Conservation (phyloP, 2,113 vertebrate genomes). For the Hemicordylus capensis region DNA sequence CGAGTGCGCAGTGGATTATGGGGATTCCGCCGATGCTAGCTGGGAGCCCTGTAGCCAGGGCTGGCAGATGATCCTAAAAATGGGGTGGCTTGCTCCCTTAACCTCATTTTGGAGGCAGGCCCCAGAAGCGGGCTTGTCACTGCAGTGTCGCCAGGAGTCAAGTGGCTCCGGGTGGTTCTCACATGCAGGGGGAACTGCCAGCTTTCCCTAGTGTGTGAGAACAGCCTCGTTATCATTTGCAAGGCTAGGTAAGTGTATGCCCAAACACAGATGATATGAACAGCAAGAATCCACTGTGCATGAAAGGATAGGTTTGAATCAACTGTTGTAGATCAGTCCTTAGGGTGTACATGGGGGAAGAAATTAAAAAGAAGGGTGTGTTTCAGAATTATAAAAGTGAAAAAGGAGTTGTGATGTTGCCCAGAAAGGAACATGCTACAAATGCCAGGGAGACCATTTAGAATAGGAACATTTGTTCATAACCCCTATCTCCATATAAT, state of each 20-base stretch:
- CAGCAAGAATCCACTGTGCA: neutral
- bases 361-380: neutral
- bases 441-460: neutral
- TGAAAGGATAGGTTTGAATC: neutral
- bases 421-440: slow-evolving; percentile 15
- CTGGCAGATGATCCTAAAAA: no score
- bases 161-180: no score
- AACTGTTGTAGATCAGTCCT: neutral
- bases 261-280: neutral
- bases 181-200: no score
- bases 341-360: neutral
- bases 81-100: no score
- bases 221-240: slow-evolving; percentile 9
- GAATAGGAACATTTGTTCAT: neutral
- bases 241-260: neutral
- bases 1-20: no score
- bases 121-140: no score
- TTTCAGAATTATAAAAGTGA: neutral
- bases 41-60: no score
- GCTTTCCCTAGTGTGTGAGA: no score
- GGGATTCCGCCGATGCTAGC: no score
- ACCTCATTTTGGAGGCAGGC: no score
- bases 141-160: no score
- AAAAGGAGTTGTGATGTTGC: neutral
- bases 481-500: neutral